These are phyloP conservation scores for Limosa lapponica DNA, from an alignment of 2,797 vertebrate species.

Conservation along the genomic window DNA sequence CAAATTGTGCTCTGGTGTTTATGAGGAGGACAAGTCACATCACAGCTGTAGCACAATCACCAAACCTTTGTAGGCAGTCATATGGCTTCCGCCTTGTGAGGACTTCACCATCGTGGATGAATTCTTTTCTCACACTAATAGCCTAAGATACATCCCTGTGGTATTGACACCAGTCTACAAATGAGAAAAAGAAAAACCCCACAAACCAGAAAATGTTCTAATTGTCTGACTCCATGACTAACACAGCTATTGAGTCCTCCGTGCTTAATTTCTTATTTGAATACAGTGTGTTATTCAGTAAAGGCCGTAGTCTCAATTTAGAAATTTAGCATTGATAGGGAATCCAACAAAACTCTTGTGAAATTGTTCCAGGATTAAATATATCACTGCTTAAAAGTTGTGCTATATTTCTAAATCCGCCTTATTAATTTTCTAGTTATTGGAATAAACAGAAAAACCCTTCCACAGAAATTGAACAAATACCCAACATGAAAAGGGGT, in stretches of 20 bases:
- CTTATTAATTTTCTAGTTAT: background rate
- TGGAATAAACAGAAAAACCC: background rate
- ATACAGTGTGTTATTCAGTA: background rate
- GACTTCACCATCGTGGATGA: fast-evolving
- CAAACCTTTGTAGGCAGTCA: background rate
- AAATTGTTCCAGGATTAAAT: background rate
- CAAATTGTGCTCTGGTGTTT: background rate
- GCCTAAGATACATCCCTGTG: no score
- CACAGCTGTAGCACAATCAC: no score
- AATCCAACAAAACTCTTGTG: fast-evolving
- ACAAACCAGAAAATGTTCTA: background rate
- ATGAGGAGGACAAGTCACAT: background rate
- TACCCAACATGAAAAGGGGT: background rate
- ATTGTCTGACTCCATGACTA: fast-evolving
- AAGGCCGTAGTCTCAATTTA: background rate
- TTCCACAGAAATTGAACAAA: background rate
- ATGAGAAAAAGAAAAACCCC: fast-evolving
- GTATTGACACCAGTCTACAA: background rate
- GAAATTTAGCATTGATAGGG: background rate
- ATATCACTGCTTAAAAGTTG: background rate
- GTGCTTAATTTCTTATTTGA: background rate
- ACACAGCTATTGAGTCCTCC: background rate
- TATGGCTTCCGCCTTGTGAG: background rate
- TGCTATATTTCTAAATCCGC: fast-evolving
- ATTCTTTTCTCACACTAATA: background rate